A percentile compares a stretch with the other conserved stretches of the same genome.
Conservation (phyloP, 1,140 invertebrate species). For the Drosophila albomicans region DNA sequence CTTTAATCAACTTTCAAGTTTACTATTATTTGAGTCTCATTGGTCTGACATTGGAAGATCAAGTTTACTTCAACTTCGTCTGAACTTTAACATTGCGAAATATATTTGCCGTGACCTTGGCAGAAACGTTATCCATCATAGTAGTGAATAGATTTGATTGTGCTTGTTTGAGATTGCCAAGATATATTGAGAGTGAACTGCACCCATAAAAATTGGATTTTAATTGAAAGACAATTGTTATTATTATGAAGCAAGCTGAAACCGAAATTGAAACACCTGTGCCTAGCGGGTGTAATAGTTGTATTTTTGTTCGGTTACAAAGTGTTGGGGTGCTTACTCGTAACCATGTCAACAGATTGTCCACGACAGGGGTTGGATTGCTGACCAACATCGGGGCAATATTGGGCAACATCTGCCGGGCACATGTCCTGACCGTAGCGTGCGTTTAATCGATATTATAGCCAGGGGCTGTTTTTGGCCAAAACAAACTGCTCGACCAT, state of each 20-base stretch:
- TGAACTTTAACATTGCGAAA: conserved; percentile 33
- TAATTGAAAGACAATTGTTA: not conserved
- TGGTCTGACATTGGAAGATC: conserved; percentile 12
- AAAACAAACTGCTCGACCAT: conserved; percentile 42
- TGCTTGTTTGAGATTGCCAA: not conserved
- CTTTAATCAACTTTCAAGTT: too few relatives aligned
- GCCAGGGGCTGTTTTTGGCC: conserved; percentile 49
- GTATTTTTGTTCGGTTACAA: not conserved
- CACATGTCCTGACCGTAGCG: conserved; percentile 23
- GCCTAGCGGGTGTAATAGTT: not conserved
- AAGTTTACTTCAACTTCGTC: conserved; percentile 9
- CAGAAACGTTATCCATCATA: conserved; percentile 2
- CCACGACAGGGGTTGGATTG: conserved; percentile 57
- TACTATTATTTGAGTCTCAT: not conserved
- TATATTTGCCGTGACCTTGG: conserved; percentile 15
- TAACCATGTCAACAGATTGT: conserved; percentile 66
- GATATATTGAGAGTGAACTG: not conserved
- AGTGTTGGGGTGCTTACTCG: conserved; percentile 13
- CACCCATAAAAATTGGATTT: not conserved
- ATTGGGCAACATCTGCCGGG: conserved; percentile 53
- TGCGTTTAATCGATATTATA: conserved; percentile 61
- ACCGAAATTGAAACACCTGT: conserved; percentile 23
- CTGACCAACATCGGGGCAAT: conserved; percentile 70
- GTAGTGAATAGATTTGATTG: conserved; percentile 11
- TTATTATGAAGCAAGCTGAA: not conserved